Conservation (phyloP, 2,113 vertebrate species). For the Protobothrops mucrosquamatus region DNA sequence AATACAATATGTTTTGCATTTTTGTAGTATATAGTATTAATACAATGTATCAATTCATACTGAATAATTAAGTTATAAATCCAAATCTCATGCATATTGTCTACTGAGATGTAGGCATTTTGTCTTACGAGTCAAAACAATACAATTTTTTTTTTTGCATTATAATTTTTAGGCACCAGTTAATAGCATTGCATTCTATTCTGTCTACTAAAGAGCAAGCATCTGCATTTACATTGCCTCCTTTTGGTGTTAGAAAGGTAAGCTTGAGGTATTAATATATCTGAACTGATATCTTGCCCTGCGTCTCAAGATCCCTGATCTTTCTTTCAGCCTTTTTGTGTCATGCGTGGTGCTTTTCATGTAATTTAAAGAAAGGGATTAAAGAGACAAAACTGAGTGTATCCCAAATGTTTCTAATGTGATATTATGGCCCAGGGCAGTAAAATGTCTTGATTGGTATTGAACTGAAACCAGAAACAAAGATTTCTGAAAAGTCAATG, state of each 20-base stretch:
- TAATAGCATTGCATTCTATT: slow-evolving; percentile 93
- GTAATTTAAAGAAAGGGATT: background rate
- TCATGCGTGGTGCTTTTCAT: background rate
- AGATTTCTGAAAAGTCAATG: background rate
- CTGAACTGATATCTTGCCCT: background rate
- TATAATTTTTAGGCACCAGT: slow-evolving; percentile 74
- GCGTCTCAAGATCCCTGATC: background rate
- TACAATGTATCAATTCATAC: background rate
- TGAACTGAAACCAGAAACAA: background rate
- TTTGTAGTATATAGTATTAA: background rate
- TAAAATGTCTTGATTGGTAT: background rate
- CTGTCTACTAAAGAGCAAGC: slow-evolving; percentile 95
- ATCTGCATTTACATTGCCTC: slow-evolving; percentile 88
- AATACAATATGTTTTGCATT: background rate
- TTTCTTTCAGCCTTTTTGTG: background rate
- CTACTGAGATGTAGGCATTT: background rate
- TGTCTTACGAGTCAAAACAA: background rate
- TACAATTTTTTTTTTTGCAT: background rate
- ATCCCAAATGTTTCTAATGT: background rate
- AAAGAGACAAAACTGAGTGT: background rate
- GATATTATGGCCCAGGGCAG: background rate
- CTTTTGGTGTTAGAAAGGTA: slow-evolving; percentile 92
- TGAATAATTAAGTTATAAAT: background rate
- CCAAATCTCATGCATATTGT: background rate
- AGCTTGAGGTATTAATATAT: background rate